phyloP scores from a whole-genome alignment of 2,888 invertebrate species.

The Xiphydria camelus region DNA sequence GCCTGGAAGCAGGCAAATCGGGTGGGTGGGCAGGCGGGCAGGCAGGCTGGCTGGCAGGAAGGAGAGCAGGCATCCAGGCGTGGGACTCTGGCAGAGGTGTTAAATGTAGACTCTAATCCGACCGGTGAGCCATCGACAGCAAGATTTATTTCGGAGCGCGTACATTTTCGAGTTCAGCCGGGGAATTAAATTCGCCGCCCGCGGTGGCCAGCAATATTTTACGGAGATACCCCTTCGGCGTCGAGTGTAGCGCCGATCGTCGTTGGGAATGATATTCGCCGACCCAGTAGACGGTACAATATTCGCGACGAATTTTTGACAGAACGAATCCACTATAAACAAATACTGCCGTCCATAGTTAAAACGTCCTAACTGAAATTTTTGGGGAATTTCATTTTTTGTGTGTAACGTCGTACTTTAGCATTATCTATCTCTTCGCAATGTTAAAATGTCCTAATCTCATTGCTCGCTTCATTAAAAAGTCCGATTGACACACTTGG shows the following conservation, averaged over 20 bases:
- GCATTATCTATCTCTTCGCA: too few species aligned
- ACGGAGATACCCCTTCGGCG: background rate
- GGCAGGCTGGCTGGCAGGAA: constrained; percentile 6
- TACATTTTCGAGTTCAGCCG: constrained; percentile 19
- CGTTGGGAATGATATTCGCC: too few species aligned
- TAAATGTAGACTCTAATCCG: constrained; percentile 55
- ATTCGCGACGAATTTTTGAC: too few species aligned
- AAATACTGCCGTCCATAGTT: too few species aligned
- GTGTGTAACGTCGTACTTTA: too few species aligned
- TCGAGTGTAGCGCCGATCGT: background rate
- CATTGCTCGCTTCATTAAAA: too few species aligned
- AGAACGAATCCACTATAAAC: too few species aligned
- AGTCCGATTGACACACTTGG: too few species aligned
- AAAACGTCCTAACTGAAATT: too few species aligned
- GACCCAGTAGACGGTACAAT: too few species aligned
- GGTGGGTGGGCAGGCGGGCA: constrained; percentile 8
- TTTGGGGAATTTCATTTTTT: too few species aligned
- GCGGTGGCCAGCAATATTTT: constrained; percentile 2
- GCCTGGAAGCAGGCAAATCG: constrained; percentile 8
- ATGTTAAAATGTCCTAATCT: too few species aligned
- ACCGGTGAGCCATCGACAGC: constrained; percentile 54
- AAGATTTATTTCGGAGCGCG: constrained; percentile 50
- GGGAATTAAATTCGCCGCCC: constrained; percentile 35
- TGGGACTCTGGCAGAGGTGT: constrained; percentile 40
- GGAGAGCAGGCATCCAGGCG: constrained; percentile 14